Evolutionary conservation across 1,140 invertebrate genomes (phyloP), one percentile per base, ranked within the genome.

Genomic region (Pseudomyrmex dendroicus): DNA sequence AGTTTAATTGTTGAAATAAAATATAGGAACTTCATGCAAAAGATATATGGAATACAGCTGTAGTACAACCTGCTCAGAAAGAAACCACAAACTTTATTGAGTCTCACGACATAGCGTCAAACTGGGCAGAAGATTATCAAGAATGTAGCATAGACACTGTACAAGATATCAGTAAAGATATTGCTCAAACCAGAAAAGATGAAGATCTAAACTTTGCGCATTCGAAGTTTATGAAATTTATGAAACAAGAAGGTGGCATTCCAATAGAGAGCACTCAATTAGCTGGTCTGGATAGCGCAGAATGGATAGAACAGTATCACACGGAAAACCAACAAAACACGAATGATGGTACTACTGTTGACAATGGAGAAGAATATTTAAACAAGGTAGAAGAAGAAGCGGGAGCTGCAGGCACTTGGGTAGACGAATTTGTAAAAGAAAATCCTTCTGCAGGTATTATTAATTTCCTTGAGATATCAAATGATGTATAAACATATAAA

Each of bases 171-270:
- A 82, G 89, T 48, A 76, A 84, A 77, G 25, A 46, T 83, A 44
- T 68, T 44, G 35, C 84, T 50, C 73, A 89, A 94, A 92, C 94
- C 92, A 92, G 93, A 25, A 95, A 89, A 92, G 96, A 95, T 12
- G 96, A 97, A 63, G 96, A 97, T 92, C 94, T 96, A 88, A 96
- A 97, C 88, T 95, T 97, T 86, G 96, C 95, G 12, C 96, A 97
- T 89, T 97, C 96, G 77, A 95, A 98, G 95, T 98, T 98, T 92
- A 97, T 98, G 96, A 97, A 96, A 92, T 98, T 98, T 93, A 97
- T 98, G 95, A 96, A 96, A 89, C 96, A 96, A 94, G 96, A 98
- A 84, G 96, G 96, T 89, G 96, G 97, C 87, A 90, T 92, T 94
- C 70, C 94, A 88, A 80, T 93, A 95, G 83, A 95, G 94, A 85